Base-by-base conservation (phyloP, 2,888 invertebrate genomes). In the Xanthia togata region DNA sequence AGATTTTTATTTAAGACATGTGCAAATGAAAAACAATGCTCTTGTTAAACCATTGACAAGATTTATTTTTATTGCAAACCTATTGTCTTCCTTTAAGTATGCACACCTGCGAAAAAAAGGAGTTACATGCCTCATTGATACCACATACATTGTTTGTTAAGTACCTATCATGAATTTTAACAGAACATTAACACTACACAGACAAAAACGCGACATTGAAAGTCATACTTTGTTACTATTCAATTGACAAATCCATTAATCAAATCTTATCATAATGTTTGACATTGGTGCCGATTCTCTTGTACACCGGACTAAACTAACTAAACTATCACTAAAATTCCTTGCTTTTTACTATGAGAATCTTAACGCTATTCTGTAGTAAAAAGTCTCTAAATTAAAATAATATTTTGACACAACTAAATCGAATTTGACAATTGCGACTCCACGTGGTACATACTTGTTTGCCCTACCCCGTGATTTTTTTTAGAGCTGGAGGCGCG, bases 61-160 rank as follows among this genome's bases (percentile, higher is more conserved):
- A 1, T 35, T 57, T 57, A 8, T 74, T 73, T 62, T 76, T 82
- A 62, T 64, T 71, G 55, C 50, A 67, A 63, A 76, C 47, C 78
- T 70, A 84, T 86, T 86, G 86, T 85, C 76, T 67, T 62, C 3
- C 31, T 55, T 55, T 60, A 60, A 23, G 14, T 63, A 69, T 31
- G 70, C 53, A 68, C 50, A 14, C 64, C 55, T 47, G 35, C 44
- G 65, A 78, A 81, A 80, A 55, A 65, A 38, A 8, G 2, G 44
- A 50, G 23, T 76, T 68, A 63, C 41, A 76, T 53, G 38, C 44
- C 38, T 70, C 31, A 77, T 73, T 80, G 73, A 72, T 65, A 2
- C n/a, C n/a, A n/a, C 55, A 65, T 47, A 63, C 65, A 76, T 75
- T 70, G 55, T 55, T n/a, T n/a, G 55, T 12, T 76, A 74, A 65